phyloP scores from a whole-genome alignment of 2,888 invertebrate species.

The Agrypnus murinus region DNA sequence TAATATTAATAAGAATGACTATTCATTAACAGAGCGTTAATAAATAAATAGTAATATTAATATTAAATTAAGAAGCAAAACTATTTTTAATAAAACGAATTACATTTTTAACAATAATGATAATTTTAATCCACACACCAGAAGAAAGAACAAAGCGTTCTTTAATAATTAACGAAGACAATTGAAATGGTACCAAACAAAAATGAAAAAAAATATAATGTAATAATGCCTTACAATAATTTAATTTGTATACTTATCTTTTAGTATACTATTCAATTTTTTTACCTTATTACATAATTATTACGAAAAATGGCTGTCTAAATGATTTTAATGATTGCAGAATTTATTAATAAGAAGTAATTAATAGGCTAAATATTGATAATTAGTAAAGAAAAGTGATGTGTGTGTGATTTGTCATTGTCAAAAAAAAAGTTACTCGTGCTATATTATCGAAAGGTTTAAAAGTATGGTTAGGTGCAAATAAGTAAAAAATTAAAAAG shows the following conservation, averaged over 20 bases:
- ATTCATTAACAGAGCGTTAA: not conserved
- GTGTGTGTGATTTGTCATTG: constrained; percentile 23
- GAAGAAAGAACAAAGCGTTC: too few relatives aligned
- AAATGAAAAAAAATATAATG: too few relatives aligned
- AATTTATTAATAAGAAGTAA: too few relatives aligned
- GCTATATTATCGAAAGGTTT: not conserved
- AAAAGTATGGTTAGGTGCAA: not conserved
- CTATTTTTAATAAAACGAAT: constrained; percentile 35
- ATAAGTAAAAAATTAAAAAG: not conserved
- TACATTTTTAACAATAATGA: constrained; percentile 29
- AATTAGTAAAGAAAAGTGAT: constrained; percentile 17
- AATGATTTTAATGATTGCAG: too few relatives aligned
- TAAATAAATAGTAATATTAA: constrained; percentile 15
- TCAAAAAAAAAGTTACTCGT: constrained; percentile 7
- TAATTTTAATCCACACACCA: too few relatives aligned
- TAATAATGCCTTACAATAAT: too few relatives aligned
- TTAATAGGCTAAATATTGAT: not conserved
- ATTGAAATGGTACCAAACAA: too few relatives aligned
- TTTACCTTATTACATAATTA: too few relatives aligned
- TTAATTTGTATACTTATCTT: too few relatives aligned
- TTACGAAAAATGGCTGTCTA: too few relatives aligned
- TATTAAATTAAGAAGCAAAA: constrained; percentile 8
- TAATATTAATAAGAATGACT: constrained; percentile 10
- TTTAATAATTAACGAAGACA: too few relatives aligned
- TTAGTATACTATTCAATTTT: too few relatives aligned